phyloP scores from a whole-genome alignment of 2,797 vertebrate species.

The Sarcophilus harrisii region DNA sequence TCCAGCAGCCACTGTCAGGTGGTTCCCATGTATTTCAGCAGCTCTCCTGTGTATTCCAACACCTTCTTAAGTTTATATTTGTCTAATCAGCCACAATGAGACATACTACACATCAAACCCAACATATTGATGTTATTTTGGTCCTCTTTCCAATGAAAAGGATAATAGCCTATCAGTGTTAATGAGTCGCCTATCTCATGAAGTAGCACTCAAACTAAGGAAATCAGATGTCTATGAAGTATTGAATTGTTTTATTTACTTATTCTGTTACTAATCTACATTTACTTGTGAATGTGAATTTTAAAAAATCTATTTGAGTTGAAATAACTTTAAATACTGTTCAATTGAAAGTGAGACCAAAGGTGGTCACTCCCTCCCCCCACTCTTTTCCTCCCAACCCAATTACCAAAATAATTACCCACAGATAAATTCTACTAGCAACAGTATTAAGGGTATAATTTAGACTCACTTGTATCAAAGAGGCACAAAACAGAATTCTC shows the following conservation, averaged over 20 bases:
- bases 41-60: too few relatives aligned
- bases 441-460: constrained; percentile 7
- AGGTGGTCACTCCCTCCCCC: not conserved
- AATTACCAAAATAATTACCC: constrained; percentile 8
- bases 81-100: not conserved
- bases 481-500: not conserved
- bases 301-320: not conserved
- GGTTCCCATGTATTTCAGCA: too few relatives aligned
- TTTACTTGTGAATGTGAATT: not conserved
- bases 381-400: not conserved
- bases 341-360: not conserved
- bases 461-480: constrained; percentile 36
- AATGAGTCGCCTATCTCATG: not conserved
- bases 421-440: constrained; percentile 18
- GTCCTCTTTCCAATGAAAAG: not conserved
- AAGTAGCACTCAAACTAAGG: not conserved
- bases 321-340: not conserved
- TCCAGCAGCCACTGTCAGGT: too few relatives aligned
- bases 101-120: not conserved
- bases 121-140: not conserved
- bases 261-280: not conserved
- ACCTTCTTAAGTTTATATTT: not conserved
- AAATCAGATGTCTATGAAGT: not conserved
- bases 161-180: not conserved
- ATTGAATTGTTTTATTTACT: not conserved